Percentiles rank a stretch among this genome's conserved stretches.
phyloP scores from a whole-genome alignment of 2,888 invertebrate species.

The Melanargia galathea region DNA sequence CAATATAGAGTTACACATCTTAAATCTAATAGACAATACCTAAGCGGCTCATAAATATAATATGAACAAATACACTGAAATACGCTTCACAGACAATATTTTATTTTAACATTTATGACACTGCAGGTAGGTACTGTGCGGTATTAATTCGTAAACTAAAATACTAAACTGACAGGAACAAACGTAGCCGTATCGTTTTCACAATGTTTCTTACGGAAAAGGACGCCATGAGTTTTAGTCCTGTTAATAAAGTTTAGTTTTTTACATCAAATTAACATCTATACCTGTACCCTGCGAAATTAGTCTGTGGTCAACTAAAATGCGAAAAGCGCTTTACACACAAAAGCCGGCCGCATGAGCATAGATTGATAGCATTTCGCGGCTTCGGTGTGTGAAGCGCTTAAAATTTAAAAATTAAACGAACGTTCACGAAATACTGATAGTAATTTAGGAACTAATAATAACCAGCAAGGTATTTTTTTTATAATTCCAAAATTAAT shows the following conservation, averaged over 20 bases:
- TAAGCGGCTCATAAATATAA: slow-evolving; percentile 16
- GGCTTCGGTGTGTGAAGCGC: not conserved
- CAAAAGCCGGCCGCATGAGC: not conserved
- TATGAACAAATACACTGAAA: slow-evolving; percentile 23
- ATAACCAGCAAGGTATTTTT: slow-evolving; percentile 57
- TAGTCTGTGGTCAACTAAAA: slow-evolving; percentile 38
- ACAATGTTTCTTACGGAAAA: not conserved
- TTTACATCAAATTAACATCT: not conserved
- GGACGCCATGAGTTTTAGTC: not conserved
- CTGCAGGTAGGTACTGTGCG: not conserved
- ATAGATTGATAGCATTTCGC: not conserved
- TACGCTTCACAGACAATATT: slow-evolving; percentile 18
- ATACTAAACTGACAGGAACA: not conserved
- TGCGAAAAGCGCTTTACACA: slow-evolving; percentile 22
- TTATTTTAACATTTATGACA: not conserved
- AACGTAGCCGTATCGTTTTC: not conserved
- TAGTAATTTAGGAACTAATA: slow-evolving; percentile 79
- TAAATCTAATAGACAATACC: slow-evolving; percentile 25
- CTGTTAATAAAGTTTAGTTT: not conserved
- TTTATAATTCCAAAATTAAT: slow-evolving; percentile 43
- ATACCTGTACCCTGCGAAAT: not conserved
- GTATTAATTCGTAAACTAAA: slow-evolving; percentile 4
- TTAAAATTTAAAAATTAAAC: slow-evolving; percentile 30
- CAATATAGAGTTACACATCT: slow-evolving; percentile 3
- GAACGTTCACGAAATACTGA: slow-evolving; percentile 70